Evolutionary conservation across 2,113 vertebrate species (phyloP).

Genomic region (Ceratotherium simum): DNA sequence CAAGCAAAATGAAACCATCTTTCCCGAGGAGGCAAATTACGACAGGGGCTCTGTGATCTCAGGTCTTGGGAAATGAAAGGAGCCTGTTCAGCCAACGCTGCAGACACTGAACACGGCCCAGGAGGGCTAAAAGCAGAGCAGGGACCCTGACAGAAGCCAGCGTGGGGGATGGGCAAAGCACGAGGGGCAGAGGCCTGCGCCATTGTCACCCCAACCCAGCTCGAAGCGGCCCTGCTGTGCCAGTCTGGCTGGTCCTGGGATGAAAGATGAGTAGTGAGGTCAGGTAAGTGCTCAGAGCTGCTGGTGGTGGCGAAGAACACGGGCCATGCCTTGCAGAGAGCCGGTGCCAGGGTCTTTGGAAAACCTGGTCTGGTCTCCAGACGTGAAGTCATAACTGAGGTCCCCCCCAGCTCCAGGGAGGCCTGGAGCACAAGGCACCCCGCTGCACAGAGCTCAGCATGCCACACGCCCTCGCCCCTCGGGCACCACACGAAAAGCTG

Average conservation of each 20-base stretch:
- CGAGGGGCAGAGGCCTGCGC: background rate
- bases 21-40: background rate
- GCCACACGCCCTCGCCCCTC: rapidly evolving
- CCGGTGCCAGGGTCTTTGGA: background rate
- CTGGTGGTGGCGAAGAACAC: background rate
- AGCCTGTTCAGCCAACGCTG: rapidly evolving
- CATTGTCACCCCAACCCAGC: background rate
- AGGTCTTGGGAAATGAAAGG: background rate
- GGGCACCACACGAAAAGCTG: background rate
- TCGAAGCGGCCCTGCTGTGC: background rate
- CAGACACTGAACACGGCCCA: background rate
- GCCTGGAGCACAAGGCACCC: too few relatives aligned
- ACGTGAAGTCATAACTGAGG: background rate
- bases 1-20: background rate
- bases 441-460: background rate
- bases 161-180: rapidly evolving
- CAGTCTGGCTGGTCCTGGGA: background rate
- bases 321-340: background rate
- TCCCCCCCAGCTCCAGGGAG: rapidly evolving
- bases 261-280: background rate
- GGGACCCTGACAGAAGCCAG: background rate
- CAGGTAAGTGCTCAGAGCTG: background rate
- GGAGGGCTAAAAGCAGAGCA: background rate
- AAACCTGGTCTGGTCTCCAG: background rate
- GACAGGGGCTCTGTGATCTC: background rate